These are phyloP conservation scores for Disparrhopalites patrizii DNA, from an alignment of 2,888 invertebrate genomes.

Conservation along the genomic window DNA sequence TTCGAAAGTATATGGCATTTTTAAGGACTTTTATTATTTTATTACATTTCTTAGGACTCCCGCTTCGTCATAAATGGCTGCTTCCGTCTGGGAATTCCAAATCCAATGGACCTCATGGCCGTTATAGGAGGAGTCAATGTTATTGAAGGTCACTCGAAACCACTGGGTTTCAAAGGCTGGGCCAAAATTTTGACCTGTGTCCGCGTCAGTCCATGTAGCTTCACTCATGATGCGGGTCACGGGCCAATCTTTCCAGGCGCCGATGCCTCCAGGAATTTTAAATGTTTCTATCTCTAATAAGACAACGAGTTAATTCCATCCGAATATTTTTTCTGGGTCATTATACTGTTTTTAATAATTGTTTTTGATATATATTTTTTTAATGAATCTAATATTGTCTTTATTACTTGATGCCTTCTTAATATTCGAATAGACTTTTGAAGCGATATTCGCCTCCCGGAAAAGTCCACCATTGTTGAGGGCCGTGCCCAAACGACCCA, in stretches of 20 bases:
- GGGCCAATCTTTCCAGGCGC: slow-evolving; percentile 52
- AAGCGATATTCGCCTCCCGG: slow-evolving; percentile 52
- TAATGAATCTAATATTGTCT: too few relatives aligned
- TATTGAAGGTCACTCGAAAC: slow-evolving; percentile 51
- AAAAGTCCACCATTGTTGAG: slow-evolving; percentile 52
- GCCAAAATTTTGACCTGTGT: slow-evolving; percentile 50
- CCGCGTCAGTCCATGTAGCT: slow-evolving; percentile 40
- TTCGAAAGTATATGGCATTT: too few relatives aligned
- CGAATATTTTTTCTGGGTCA: too few relatives aligned
- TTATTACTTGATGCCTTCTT: slow-evolving; percentile 32
- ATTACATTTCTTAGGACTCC: slow-evolving; percentile 52
- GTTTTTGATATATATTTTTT: too few relatives aligned
- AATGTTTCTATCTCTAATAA: too few relatives aligned
- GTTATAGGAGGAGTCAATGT: neutral
- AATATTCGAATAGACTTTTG: slow-evolving; percentile 48
- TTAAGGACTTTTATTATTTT: neutral
- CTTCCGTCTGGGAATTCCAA: slow-evolving; percentile 54
- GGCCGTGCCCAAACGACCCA: slow-evolving; percentile 54
- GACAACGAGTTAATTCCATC: too few relatives aligned
- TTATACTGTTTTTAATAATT: too few relatives aligned
- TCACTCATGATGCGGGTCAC: slow-evolving; percentile 27
- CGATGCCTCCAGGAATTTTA: slow-evolving; percentile 49
- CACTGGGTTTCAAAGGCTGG: slow-evolving; percentile 56
- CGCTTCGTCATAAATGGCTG: slow-evolving; percentile 51
- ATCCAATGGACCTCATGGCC: slow-evolving; percentile 53